Percentiles rank a stretch among this genome's conserved stretches.
Evolutionary conservation across 2,888 invertebrate species (phyloP).

Genomic region (Dryobotodes eremita): DNA sequence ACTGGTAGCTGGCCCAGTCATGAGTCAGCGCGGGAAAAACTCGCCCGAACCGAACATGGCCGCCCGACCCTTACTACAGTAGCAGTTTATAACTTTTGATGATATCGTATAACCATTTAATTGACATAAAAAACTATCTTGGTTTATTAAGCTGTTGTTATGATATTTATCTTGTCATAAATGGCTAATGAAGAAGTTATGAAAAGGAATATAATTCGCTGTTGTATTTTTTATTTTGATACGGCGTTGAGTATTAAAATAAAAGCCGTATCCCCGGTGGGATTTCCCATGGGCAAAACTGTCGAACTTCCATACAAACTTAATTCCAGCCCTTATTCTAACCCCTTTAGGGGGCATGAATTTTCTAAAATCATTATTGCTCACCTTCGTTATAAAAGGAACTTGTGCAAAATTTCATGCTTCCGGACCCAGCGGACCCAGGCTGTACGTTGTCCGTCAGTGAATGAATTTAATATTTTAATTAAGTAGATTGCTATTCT

Average conservation of each 20-base stretch:
- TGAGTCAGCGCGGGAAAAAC: constrained; percentile 76
- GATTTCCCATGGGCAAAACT: background rate
- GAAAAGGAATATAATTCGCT: background rate
- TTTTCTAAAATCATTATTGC: background rate
- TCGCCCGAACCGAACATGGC: constrained; percentile 64
- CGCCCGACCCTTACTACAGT: constrained; percentile 23
- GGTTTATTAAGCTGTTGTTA: constrained; percentile 33
- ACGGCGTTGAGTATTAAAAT: too few species aligned
- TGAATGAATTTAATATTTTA: too few species aligned
- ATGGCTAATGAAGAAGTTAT: constrained; percentile 36
- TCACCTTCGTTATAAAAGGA: background rate
- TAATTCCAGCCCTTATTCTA: background rate
- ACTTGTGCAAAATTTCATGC: background rate
- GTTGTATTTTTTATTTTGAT: constrained; percentile 1
- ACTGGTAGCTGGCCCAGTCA: constrained; percentile 66
- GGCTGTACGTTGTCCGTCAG: too few species aligned
- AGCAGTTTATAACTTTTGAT: constrained; percentile 38
- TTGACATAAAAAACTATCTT: constrained; percentile 35
- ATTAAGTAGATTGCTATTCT: background rate
- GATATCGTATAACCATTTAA: constrained; percentile 32
- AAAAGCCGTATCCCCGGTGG: background rate
- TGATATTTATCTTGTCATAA: constrained; percentile 26
- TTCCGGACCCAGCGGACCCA: too few species aligned
- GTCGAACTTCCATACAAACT: background rate
- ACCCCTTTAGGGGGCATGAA: background rate